phyloP scores from a whole-genome alignment of 2,797 vertebrate species.

The Protonibea diacanthus region DNA sequence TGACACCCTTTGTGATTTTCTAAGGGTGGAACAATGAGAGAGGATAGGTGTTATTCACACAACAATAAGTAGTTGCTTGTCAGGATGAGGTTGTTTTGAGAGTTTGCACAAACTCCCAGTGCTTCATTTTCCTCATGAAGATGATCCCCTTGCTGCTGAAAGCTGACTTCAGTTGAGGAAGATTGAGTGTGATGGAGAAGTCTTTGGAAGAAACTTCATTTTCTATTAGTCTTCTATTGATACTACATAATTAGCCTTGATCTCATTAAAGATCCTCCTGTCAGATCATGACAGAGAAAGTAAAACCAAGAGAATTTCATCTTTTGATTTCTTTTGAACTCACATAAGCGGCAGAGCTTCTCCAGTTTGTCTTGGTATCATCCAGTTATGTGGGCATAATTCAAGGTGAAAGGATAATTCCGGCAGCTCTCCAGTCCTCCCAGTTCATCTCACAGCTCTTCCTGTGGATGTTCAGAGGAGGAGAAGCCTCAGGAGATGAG shows the following conservation, averaged over 20 bases:
- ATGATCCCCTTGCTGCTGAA: not conserved
- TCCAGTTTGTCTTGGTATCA: not conserved
- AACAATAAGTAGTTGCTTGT: not conserved
- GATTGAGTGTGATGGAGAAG: too few relatives aligned
- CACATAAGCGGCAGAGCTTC: not conserved
- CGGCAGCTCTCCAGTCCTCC: conserved; percentile 30
- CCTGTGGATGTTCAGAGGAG: conserved; percentile 12
- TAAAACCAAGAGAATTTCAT: not conserved
- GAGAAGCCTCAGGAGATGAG: conserved; percentile 44
- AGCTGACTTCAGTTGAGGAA: not conserved
- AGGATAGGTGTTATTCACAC: not conserved
- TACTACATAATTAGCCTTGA: not conserved
- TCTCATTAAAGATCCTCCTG: not conserved
- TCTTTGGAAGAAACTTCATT: too few relatives aligned
- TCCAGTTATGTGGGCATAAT: not conserved
- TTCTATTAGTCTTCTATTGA: not conserved
- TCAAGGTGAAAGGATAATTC: not conserved
- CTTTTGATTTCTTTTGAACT: not conserved
- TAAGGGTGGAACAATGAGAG: too few relatives aligned
- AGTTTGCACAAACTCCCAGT: not conserved
- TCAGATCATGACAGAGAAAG: not conserved
- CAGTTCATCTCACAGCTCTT: conserved; percentile 21
- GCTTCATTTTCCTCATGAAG: not conserved
- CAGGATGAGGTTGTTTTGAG: not conserved
- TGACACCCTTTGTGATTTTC: too few relatives aligned